A percentile compares a stretch with the other conserved stretches of the same genome.
phyloP scores from a whole-genome alignment of 1,140 invertebrate genomes.

The Radopholus similis region DNA sequence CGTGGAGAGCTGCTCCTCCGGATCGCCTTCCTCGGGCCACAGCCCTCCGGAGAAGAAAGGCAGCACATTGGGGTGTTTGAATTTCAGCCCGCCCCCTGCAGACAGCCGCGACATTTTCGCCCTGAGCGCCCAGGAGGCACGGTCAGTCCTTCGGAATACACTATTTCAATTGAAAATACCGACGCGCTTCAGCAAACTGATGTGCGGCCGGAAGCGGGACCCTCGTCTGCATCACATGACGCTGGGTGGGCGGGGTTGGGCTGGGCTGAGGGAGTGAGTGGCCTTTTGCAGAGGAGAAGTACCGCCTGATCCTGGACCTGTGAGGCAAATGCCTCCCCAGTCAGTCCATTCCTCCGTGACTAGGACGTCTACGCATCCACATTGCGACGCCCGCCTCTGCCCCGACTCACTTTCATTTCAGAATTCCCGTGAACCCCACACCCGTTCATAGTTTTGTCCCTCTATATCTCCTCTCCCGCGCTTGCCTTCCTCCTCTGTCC shows the following conservation, averaged over 20 bases:
- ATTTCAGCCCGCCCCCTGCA: background rate
- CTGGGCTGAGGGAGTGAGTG: background rate
- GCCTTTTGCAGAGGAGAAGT: slow-evolving; percentile 34
- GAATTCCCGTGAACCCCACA: no score
- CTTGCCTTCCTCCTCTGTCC: no score
- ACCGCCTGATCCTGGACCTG: slow-evolving; percentile 41
- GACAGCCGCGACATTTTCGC: slow-evolving; percentile 44
- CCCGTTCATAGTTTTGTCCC: no score
- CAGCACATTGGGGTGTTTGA: background rate
- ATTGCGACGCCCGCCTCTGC: no score
- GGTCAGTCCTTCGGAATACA: no score
- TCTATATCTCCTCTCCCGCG: no score
- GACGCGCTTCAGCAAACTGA: no score
- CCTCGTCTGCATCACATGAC: slow-evolving; percentile 35
- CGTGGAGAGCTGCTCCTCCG: no score
- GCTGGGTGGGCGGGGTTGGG: slow-evolving; percentile 4
- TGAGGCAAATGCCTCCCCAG: slow-evolving; percentile 7
- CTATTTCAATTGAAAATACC: no score
- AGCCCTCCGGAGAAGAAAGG: background rate
- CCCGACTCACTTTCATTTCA: no score
- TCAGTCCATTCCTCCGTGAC: background rate
- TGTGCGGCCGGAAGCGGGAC: slow-evolving; percentile 39
- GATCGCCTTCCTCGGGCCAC: background rate
- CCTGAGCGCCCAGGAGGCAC: slow-evolving; percentile 55
- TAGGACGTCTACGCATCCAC: no score